Percentiles rank a stretch among this genome's conserved stretches.
These are phyloP conservation scores for Nipponacmea schrenckii DNA, from an alignment of 2,888 invertebrate species.

Conservation along the genomic window DNA sequence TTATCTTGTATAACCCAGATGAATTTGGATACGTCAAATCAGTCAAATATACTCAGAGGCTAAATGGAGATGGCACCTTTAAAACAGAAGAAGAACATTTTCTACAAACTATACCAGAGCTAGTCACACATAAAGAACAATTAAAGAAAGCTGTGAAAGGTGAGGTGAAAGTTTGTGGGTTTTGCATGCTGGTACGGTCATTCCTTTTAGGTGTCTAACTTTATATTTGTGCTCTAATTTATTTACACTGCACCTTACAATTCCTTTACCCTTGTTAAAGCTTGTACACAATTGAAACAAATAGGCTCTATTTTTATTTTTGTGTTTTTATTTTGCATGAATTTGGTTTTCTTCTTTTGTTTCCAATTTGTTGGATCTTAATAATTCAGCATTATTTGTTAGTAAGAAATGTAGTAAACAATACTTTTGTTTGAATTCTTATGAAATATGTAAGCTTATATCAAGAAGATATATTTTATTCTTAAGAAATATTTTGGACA, in stretches of 20 bases:
- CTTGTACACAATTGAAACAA: too few relatives aligned
- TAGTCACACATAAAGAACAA: conserved; percentile 20
- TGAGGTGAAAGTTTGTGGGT: conserved; percentile 11
- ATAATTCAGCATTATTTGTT: too few relatives aligned
- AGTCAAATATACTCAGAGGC: conserved; percentile 29
- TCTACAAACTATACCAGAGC: conserved; percentile 16
- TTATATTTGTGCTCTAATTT: neutral
- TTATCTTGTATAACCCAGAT: conserved; percentile 30
- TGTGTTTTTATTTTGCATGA: too few relatives aligned
- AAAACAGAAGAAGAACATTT: conserved; percentile 20
- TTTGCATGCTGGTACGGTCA: neutral
- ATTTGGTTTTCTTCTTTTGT: too few relatives aligned
- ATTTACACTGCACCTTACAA: neutral
- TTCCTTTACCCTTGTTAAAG: too few relatives aligned
- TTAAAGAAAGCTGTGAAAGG: conserved; percentile 17
- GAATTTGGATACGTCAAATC: conserved; percentile 27
- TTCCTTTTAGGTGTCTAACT: neutral
- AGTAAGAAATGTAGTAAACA: too few relatives aligned
- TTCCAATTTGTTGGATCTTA: too few relatives aligned
- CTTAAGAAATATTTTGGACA: too few relatives aligned
- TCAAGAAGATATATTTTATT: too few relatives aligned
- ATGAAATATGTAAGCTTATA: too few relatives aligned
- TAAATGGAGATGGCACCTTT: conserved; percentile 17
- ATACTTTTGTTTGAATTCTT: too few relatives aligned
- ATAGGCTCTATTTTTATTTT: too few relatives aligned